Evolutionary conservation across 1,140 invertebrate species (phyloP), one percentile per base, ranked within the genome.

Genomic region (Drosophila funebris): DNA sequence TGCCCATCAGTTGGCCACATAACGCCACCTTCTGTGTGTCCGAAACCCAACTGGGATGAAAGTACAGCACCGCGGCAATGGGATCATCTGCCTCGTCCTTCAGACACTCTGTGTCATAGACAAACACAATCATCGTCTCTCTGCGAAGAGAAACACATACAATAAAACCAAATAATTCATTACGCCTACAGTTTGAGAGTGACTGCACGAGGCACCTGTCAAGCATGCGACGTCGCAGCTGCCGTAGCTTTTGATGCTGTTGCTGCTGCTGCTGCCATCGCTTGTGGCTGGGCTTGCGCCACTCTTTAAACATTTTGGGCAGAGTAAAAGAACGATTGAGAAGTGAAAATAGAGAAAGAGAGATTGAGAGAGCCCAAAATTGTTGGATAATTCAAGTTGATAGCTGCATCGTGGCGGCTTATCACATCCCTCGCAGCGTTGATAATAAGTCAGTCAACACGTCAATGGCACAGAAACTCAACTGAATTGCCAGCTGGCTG

Each of bases 61-160:
- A 97, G 87, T 97, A 97, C n/a, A 97, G 92, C 52, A 97, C 95
- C 13, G 96, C 96, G 48, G 96, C 94, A 52, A 95, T 95, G n/a
- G 96, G 96, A 92, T 97, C 96, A 92, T 97, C 96, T 69, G 96
- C 95, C 91, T 97, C 96, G 33, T 94, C 93, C 76, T 94, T 93
- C 89, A 96, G 95, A 80, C 94, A 94, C 84, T 95, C 93, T n/a
- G 95, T 96, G 92, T 97, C 96, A 76, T 97, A 97, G 44, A 97
- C 94, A 93, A 97, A 97, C 62, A 97, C 95, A 92, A 97, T 96
- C 93, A 96, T 95, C 92, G 97, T 96, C 93, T 97, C 96, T 92
- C 96, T 96, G 87, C 56, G 68, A n/a, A 29, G 39, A 0, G 0
- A 16, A 20, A 13, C 22, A 33, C 8, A 44, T 20, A 29, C 3